Conservation (phyloP, 92 coral and sea anemone species). For the Palythoa grandiflora region DNA sequence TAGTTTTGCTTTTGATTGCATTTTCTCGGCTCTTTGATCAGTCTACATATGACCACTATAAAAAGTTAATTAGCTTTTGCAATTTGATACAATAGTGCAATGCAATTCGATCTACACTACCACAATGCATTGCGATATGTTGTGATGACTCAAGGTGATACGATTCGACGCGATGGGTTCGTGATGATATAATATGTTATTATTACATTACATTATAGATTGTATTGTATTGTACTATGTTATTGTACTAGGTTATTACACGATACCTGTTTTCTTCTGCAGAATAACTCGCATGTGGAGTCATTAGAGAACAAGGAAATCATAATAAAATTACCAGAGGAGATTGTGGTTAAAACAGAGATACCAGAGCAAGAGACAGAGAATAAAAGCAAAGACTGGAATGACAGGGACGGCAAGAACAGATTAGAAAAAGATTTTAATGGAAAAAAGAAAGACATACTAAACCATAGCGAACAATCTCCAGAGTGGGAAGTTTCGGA, state of each 20-base stretch:
- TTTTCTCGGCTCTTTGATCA: too few species aligned
- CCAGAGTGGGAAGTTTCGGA: constrained; percentile 16
- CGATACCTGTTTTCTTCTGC: background rate
- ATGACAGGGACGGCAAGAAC: background rate
- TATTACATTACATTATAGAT: too few species aligned
- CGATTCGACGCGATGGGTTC: too few species aligned
- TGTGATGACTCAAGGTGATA: too few species aligned
- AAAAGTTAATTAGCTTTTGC: too few species aligned
- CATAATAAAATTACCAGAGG: constrained; percentile 10
- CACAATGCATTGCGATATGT: too few species aligned
- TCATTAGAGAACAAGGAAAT: background rate
- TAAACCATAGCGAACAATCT: background rate
- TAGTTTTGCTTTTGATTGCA: too few species aligned
- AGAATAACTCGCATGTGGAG: background rate
- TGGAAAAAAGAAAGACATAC: background rate
- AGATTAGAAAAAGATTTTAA: background rate
- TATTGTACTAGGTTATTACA: too few species aligned
- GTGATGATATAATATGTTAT: too few species aligned
- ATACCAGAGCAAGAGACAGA: constrained; percentile 32
- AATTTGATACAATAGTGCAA: too few species aligned
- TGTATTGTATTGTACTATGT: background rate
- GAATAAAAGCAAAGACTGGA: background rate
- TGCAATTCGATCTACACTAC: too few species aligned
- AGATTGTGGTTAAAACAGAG: constrained; percentile 41
- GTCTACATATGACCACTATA: too few species aligned